phyloP scores from a whole-genome alignment of 2,888 invertebrate species.

The Argyra leucocephala region DNA sequence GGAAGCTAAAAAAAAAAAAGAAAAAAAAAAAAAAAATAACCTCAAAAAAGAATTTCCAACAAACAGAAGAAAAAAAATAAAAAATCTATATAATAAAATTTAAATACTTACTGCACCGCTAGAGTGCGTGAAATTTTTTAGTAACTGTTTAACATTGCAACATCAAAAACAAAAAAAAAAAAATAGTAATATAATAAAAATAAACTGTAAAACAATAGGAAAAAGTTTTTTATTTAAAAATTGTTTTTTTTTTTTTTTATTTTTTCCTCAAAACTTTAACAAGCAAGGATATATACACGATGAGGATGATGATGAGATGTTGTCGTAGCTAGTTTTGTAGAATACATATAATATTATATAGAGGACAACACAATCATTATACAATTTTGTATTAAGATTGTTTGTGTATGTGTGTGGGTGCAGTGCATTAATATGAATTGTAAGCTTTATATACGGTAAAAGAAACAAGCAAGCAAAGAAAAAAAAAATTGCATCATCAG shows the following conservation, averaged over 20 bases:
- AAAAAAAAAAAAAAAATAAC: not conserved
- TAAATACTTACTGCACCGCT: not conserved
- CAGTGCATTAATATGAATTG: too few relatives aligned
- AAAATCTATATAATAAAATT: too few relatives aligned
- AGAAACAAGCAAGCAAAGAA: too few relatives aligned
- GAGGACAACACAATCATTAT: too few relatives aligned
- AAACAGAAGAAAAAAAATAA: too few relatives aligned
- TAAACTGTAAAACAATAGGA: not conserved
- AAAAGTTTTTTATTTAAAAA: slow-evolving; percentile 2
- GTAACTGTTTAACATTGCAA: slow-evolving; percentile 3
- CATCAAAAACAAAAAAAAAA: not conserved
- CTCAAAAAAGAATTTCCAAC: not conserved
- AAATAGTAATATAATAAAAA: not conserved
- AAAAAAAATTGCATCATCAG: too few relatives aligned
- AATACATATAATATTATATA: too few relatives aligned
- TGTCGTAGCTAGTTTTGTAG: not conserved
- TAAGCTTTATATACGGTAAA: too few relatives aligned
- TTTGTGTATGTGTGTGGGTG: too few relatives aligned
- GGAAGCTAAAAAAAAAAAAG: not conserved
- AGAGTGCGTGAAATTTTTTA: slow-evolving; percentile 1
- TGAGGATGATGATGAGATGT: not conserved
- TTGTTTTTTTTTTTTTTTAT: not conserved
- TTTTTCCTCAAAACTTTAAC: not conserved
- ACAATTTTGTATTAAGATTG: too few relatives aligned
- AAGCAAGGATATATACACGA: not conserved